Conservation (phyloP, 1,140 invertebrate species). For the Drosophila sproati region DNA sequence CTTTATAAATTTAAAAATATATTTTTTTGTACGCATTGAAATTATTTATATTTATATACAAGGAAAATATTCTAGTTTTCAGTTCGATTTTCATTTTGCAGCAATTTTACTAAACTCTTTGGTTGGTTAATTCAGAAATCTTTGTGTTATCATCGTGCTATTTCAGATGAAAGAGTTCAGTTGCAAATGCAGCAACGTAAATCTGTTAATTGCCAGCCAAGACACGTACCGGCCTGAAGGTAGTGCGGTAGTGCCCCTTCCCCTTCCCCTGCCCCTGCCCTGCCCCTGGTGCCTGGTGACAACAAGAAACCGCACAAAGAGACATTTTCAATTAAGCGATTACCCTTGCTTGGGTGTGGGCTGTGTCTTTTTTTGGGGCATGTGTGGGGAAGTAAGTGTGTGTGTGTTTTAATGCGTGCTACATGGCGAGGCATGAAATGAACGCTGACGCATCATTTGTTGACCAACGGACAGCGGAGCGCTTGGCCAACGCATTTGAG, state of each 20-base stretch:
- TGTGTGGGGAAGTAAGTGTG: background rate
- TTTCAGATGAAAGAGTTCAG: background rate
- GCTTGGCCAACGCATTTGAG: background rate
- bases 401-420: slow-evolving; percentile 59
- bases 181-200: background rate
- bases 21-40: too few relatives aligned
- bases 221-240: slow-evolving; percentile 12
- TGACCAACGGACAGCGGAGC: slow-evolving; percentile 44
- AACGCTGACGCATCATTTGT: slow-evolving; percentile 75
- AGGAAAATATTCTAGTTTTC: too few relatives aligned
- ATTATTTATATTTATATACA: too few relatives aligned
- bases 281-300: too few relatives aligned
- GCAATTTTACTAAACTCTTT: too few relatives aligned
- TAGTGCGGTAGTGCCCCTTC: too few relatives aligned
- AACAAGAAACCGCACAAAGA: slow-evolving; percentile 30
- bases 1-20: too few relatives aligned
- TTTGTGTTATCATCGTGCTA: background rate
- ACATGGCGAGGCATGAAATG: slow-evolving; percentile 61
- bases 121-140: background rate
- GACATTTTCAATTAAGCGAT: slow-evolving; percentile 43
- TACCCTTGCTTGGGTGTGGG: slow-evolving; percentile 5
- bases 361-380: background rate
- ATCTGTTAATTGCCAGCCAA: slow-evolving; percentile 24
- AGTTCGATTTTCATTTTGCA: too few relatives aligned
- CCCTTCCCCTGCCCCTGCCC: too few relatives aligned